Conservation (phyloP, 2,888 invertebrate genomes). For the Adela reaumurella region DNA sequence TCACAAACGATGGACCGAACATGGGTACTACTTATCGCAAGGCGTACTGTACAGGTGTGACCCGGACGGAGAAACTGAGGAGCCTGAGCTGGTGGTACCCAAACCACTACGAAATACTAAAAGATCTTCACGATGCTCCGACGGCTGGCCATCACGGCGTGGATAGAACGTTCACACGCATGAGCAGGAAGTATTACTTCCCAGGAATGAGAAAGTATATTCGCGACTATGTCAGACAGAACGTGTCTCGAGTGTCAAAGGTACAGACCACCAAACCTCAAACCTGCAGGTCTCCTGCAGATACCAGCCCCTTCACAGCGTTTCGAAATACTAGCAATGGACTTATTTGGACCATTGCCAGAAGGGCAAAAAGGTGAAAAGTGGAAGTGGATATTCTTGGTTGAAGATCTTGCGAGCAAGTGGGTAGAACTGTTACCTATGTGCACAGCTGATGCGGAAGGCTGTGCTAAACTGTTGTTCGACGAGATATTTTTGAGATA, state of each 20-base stretch:
- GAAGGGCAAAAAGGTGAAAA: slow-evolving; percentile 4
- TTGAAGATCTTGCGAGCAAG: slow-evolving; percentile 7
- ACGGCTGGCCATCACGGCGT: not conserved
- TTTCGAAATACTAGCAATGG: not conserved
- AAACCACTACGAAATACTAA: not conserved
- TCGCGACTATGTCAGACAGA: not conserved
- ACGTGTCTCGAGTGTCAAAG: not conserved
- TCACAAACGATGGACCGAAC: slow-evolving; percentile 4
- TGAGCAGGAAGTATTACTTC: not conserved
- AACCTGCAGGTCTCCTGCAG: slow-evolving; percentile 1
- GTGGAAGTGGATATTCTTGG: slow-evolving; percentile 5
- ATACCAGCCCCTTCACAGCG: not conserved
- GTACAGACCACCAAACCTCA: not conserved
- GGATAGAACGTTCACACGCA: not conserved
- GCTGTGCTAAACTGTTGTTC: not conserved
- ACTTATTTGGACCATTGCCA: slow-evolving; percentile 8
- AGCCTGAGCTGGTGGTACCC: slow-evolving; percentile 4
- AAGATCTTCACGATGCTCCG: not conserved
- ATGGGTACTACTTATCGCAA: slow-evolving; percentile 3
- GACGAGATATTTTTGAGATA: not conserved
- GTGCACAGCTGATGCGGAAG: slow-evolving; percentile 7
- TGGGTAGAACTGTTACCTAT: slow-evolving; percentile 8
- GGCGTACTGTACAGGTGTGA: slow-evolving; percentile 3
- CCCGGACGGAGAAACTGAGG: slow-evolving; percentile 4
- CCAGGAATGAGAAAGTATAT: not conserved